Conservation (phyloP, 2,797 vertebrate species). For the Sebastes nivosus region DNA sequence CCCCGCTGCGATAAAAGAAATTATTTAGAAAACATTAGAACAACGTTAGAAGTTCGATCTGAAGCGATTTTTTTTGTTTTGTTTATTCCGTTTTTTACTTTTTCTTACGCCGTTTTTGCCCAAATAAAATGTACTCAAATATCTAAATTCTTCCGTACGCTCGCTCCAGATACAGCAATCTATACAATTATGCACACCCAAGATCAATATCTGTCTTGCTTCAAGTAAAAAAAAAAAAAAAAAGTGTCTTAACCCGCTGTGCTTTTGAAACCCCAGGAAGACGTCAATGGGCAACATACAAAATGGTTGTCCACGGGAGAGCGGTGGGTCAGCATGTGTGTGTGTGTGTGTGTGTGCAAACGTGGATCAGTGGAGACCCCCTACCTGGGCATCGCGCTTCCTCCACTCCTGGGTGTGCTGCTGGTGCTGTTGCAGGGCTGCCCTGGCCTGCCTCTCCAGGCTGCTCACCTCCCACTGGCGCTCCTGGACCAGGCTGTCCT, state of each 20-base stretch:
- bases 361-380: constrained; percentile 75
- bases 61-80: background rate
- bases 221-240: constrained; percentile 21
- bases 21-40: background rate
- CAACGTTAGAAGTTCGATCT: constrained; percentile 22
- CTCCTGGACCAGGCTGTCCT: constrained; percentile 94
- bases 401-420: constrained; percentile 90
- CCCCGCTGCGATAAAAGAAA: constrained; percentile 43
- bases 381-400: constrained; percentile 94
- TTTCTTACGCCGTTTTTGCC: background rate
- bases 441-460: constrained; percentile 89
- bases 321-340: constrained; percentile 59
- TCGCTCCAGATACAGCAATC: background rate
- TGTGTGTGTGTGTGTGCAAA: constrained; percentile 26
- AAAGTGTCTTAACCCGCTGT: constrained; percentile 62
- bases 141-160: background rate
- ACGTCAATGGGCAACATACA: constrained; percentile 59
- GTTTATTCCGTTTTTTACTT: background rate
- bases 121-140: background rate
- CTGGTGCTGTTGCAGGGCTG: constrained; percentile 91
- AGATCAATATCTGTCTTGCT: constrained; percentile 28
- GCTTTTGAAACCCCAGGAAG: constrained; percentile 70
- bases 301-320: constrained; percentile 71
- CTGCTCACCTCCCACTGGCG: constrained; percentile 90
- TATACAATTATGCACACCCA: background rate